Evolutionary conservation across 2,888 invertebrate genomes (phyloP).

Genomic region (Acanthacorydalis orientalis): DNA sequence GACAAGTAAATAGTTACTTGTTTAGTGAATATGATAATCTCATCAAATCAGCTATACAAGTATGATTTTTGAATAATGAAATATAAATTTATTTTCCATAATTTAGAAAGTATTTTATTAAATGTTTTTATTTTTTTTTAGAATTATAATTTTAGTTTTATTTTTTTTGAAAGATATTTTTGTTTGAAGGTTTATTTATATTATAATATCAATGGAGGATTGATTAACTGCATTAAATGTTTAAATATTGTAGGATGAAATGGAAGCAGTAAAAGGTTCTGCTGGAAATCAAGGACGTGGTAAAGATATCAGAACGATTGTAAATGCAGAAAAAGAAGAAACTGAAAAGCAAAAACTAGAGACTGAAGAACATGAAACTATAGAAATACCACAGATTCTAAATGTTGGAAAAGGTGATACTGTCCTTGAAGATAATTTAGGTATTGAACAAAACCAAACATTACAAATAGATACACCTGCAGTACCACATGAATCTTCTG

Average conservation of each 20-base stretch:
- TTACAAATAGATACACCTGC: constrained; percentile 2
- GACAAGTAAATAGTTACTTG: constrained; percentile 64
- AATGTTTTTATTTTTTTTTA: no score
- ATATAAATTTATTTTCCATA: background rate
- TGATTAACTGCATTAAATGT: no score
- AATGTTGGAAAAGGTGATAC: constrained; percentile 10
- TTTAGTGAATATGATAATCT: constrained; percentile 91
- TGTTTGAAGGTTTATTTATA: no score
- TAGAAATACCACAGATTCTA: constrained; percentile 10
- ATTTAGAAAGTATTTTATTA: no score
- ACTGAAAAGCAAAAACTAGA: constrained; percentile 17
- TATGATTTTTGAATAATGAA: constrained; percentile 13
- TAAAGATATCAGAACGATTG: constrained; percentile 84
- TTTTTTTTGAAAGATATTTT: no score
- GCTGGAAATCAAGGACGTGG: constrained; percentile 72
- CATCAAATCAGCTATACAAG: constrained; percentile 80
- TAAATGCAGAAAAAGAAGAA: constrained; percentile 59
- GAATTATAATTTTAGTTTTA: no score
- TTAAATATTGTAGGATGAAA: constrained; percentile 42
- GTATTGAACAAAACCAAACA: constrained; percentile 7
- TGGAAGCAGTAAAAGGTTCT: constrained; percentile 48
- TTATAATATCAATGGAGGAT: no score
- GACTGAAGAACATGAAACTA: constrained; percentile 12
- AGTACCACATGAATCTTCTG: constrained; percentile 6
- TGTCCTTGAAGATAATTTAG: background rate